Evolutionary conservation across 23 tunicate species (phyloP).

Genomic region (Styela plicata): DNA sequence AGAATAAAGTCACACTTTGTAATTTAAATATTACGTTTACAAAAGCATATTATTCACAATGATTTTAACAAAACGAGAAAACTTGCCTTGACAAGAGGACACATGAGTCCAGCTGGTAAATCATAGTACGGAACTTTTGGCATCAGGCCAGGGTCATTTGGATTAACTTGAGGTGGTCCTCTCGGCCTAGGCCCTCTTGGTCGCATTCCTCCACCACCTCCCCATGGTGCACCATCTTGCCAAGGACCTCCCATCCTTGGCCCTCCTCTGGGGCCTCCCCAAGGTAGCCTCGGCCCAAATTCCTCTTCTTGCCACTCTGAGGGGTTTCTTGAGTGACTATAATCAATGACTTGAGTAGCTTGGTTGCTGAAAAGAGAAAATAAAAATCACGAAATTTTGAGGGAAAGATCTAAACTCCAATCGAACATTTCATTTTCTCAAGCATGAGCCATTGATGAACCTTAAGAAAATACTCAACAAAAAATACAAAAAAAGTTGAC

Average conservation of each 20-base stretch:
- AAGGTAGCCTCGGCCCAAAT: conserved; percentile 15
- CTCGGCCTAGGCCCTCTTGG: conserved; percentile 27
- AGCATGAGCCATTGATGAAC: too few species aligned
- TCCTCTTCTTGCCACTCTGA: conserved; percentile 35
- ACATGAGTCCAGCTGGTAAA: conserved; percentile 97
- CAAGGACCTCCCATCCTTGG: conserved; percentile 25
- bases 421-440: too few species aligned
- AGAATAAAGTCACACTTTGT: too few species aligned
- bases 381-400: too few species aligned
- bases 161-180: conserved; percentile 17
- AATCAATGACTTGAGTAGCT: conserved; percentile 29
- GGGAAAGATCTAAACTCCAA: too few species aligned
- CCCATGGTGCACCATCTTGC: conserved; percentile 32
- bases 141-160: conserved; percentile 51
- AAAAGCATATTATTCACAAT: too few species aligned
- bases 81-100: conserved; percentile 72
- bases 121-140: conserved; percentile 92
- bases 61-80: not conserved
- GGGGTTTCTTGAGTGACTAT: conserved; percentile 26
- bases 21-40: too few species aligned
- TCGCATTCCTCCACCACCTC: conserved; percentile 28
- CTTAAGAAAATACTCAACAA: too few species aligned
- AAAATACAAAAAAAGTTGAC: not conserved
- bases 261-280: not conserved
- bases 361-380: conserved; percentile 20